Conservation (phyloP, 2,797 vertebrate genomes). For the Limosa lapponica region DNA sequence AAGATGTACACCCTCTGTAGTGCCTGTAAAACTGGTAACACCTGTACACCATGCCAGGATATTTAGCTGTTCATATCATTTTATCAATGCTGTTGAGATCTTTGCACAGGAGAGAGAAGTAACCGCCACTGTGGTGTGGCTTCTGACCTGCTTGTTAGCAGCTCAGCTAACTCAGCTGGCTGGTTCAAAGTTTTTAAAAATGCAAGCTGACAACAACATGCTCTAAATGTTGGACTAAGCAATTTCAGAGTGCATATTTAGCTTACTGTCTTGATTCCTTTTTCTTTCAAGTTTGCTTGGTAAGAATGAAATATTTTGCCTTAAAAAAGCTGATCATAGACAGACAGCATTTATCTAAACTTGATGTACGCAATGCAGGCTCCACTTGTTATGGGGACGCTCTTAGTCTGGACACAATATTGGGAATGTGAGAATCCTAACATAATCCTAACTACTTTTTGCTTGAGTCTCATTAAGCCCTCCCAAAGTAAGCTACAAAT, state of each 20-base stretch:
- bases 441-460: neutral
- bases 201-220: slow-evolving; percentile 4
- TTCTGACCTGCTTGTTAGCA: slow-evolving; percentile 21
- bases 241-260: slow-evolving; percentile 4
- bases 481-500: neutral
- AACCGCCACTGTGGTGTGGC: neutral
- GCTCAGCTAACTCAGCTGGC: slow-evolving; percentile 31
- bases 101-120: neutral
- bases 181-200: slow-evolving; percentile 2
- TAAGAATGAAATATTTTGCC: neutral
- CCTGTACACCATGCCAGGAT: slow-evolving; percentile 4
- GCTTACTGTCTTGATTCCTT: neutral
- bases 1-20: neutral
- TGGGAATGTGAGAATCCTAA: neutral
- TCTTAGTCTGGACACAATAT: neutral
- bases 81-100: slow-evolving; percentile 31
- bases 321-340: neutral
- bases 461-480: neutral
- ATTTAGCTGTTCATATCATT: slow-evolving; percentile 18
- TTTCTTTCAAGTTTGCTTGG: neutral
- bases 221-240: slow-evolving; percentile 30
- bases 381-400: neutral
- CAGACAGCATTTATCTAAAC: neutral
- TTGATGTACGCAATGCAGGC: neutral
- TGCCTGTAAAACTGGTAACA: slow-evolving; percentile 45